Base-by-base conservation (phyloP, 2,888 invertebrate species). In the Sphaerolaimus hirsutus region DNA sequence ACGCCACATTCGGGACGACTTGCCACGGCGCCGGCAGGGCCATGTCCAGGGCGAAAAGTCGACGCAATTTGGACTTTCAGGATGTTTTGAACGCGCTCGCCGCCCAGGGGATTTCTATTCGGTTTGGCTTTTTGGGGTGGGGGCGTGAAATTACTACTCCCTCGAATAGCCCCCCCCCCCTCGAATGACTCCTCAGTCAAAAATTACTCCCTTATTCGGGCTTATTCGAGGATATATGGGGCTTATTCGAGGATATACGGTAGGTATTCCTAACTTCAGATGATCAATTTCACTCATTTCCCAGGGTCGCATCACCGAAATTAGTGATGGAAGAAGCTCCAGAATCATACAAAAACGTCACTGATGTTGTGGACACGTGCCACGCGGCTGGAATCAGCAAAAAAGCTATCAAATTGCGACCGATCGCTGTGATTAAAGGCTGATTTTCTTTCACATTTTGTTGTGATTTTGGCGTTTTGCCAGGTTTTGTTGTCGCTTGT, bases 321-420 rank as follows among this genome's bases (percentile, higher is more conserved):
- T 69, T 97, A 49, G 91, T 97, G 1, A 97, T 97, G 93, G 97
- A 97, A 69, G 97, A 99, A 71, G 86, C 97, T 3, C 97, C 97
- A 0, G 89, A 93, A 62, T 93, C 93, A 0, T 97, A 99, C 67
- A 97, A 97, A 69, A 86, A 99, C 70, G 97, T 97, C 0, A 93
- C 89, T 0, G 97, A 99, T 70, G 97, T 97, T 10, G 97, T 97
- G 0, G 76, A 99, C 64, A 97, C 97, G 2, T 97, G 97, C 47
- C 89, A 97, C 64, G 78, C 77, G 23, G 97, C 87, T 35, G 93
- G 93, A 19, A 89, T 97, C 49, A 89, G 89, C 60, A 82, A 84
- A 64, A 97, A 93, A 65, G 77, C 83, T 58, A 80, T 97, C 37
- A 93, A 97, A 68, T 71, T 97, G 57, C 73, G 87, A 56, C 97